Evolutionary conservation across 2,888 invertebrate genomes (phyloP), one percentile per base, ranked within the genome.

Genomic region (Drosophila pseudotalamancana): DNA sequence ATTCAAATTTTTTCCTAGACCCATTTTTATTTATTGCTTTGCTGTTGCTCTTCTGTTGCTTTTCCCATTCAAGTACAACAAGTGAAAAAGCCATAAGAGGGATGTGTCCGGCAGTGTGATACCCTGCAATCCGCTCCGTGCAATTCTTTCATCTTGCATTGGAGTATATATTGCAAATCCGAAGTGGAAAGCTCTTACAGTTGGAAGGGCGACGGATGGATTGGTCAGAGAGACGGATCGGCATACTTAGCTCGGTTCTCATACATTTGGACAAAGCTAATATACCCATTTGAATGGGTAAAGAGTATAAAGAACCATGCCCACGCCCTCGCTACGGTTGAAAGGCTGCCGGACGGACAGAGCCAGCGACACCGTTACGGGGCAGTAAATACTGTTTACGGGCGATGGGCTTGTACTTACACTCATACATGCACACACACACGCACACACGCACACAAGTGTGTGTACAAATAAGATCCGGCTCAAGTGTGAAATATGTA

Each of bases 1-100:
- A 77, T 87, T 87, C 65, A 83, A 88, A 80, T 69, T 59, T 51
- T 48, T 43, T 18, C n/a, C 43, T 54, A 31, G 35, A 8, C 40
- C 27, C 29, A 32, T 34, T 43, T 60, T 60, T 64, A 27, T 56
- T 57, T 55, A 65, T 48, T 64, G 62, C 63, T 61, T 59, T 65
- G 68, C 63, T 86, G 67, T 54, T 46, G 37, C 50, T 39, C 42
- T 59, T 57, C 29, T 18, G 16, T 31, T 18, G 57, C 39, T 37
- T 39, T 60, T 49, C 18, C 56, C 59, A 31, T 32, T 42, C 32
- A 34, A 40, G 45, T 45, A 51, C 29, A 25, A 54, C 27, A 61
- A 21, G n/a, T n/a, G n/a, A n/a, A n/a, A n/a, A n/a, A n/a, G n/a
- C n/a, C n/a, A n/a, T n/a, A n/a, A n/a, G n/a, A n/a, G n/a, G n/a